A percentile compares a stretch with the other conserved stretches of the same genome.
phyloP scores from a whole-genome alignment of 2,113 vertebrate species.

The Danio rerio region GRCz12tu NC_133193.1:50383501-50384000 shows the following conservation, averaged over 20 bases:
- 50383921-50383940: no score
- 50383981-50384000: background rate
- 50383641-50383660: background rate
- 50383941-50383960: no score
- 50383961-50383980: no score
- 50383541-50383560: no score
- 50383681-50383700: background rate
- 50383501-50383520: no score
- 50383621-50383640: background rate
- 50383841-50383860: background rate
- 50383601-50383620: background rate
- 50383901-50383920: no score
- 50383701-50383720: conserved; percentile 9
- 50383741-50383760: conserved; percentile 12
- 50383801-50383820: background rate
- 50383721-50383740: conserved; percentile 6
- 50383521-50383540: no score
- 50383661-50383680: background rate
- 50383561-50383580: background rate
- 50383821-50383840: background rate
- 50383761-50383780: background rate
- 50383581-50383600: background rate
- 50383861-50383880: background rate
- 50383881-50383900: no score
- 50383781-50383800: background rate